Percentiles rank a stretch among this genome's conserved stretches.
Evolutionary conservation across 2,113 vertebrate genomes (phyloP).

Genomic region (Hylia prasina): DNA sequence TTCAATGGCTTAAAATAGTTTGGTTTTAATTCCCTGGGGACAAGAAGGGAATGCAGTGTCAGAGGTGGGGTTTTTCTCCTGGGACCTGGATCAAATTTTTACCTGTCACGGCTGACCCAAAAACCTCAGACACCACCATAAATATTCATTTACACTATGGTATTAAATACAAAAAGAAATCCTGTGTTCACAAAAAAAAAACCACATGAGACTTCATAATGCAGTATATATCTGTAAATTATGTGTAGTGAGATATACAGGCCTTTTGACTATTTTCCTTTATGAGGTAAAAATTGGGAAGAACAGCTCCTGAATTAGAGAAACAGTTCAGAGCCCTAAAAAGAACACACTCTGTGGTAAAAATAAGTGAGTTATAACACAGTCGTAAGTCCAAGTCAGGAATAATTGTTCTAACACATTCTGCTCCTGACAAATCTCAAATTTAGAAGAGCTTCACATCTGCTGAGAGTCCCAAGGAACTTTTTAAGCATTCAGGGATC

Average conservation of each 20-base stretch:
- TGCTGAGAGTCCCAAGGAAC: neutral
- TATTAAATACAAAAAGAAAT: neutral
- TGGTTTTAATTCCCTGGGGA: neutral
- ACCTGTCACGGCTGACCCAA: neutral
- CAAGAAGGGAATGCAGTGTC: neutral
- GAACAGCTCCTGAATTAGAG: neutral
- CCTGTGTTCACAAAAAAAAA: neutral
- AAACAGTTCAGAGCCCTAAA: neutral
- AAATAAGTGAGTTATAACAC: neutral
- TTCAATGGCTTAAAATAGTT: slow-evolving; percentile 1
- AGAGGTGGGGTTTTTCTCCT: neutral
- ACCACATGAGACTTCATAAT: neutral
- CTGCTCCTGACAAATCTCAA: neutral
- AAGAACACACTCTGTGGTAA: neutral
- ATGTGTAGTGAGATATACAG: neutral
- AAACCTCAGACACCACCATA: neutral
- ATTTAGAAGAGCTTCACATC: neutral
- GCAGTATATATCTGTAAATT: neutral
- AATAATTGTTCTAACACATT: neutral
- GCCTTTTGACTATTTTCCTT: neutral
- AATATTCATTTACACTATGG: neutral
- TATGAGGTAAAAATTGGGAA: neutral
- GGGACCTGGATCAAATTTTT: neutral
- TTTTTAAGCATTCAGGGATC: slow-evolving; percentile 3
- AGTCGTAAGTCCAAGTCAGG: neutral